These are phyloP conservation scores for Priocnemis perturbator DNA, from an alignment of 2,888 invertebrate genomes.

Conservation along the genomic window DNA sequence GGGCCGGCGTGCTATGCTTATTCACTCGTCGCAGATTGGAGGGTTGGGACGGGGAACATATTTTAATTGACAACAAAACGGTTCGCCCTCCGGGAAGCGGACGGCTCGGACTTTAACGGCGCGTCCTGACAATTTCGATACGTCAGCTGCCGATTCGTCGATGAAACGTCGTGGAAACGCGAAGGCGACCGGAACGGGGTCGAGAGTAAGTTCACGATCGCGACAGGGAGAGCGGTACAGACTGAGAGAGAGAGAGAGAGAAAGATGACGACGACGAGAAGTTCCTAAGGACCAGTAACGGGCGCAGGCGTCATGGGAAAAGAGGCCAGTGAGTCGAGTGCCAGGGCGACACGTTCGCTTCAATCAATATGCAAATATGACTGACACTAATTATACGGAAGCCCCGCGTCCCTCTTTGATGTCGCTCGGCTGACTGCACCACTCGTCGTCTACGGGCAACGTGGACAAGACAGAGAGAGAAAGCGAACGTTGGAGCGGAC, in stretches of 20 bases:
- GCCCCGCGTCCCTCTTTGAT: slow-evolving; percentile 72
- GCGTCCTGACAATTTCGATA: too few species aligned
- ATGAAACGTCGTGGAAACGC: too few species aligned
- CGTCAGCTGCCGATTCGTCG: too few species aligned
- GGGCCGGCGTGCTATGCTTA: background rate
- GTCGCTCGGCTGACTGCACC: slow-evolving; percentile 62
- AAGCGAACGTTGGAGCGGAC: slow-evolving; percentile 39
- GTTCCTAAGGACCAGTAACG: slow-evolving; percentile 23
- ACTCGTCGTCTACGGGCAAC: slow-evolving; percentile 41
- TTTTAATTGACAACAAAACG: too few species aligned
- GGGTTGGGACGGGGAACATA: too few species aligned
- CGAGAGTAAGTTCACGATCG: too few species aligned
- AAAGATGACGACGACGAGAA: slow-evolving; percentile 9
- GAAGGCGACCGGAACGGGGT: too few species aligned
- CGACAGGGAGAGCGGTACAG: background rate
- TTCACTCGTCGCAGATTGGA: background rate
- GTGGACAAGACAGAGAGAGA: slow-evolving; percentile 27
- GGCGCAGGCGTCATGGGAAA: slow-evolving; percentile 52
- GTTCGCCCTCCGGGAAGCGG: too few species aligned
- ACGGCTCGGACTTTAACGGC: too few species aligned
- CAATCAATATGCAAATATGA: slow-evolving; percentile 75
- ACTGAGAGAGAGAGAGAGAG: slow-evolving; percentile 20
- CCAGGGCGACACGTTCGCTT: slow-evolving; percentile 64
- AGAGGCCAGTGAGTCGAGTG: slow-evolving; percentile 67
- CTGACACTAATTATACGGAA: slow-evolving; percentile 74